phyloP scores from a whole-genome alignment of 2,113 vertebrate genomes.

The Aramus guarauna region DNA sequence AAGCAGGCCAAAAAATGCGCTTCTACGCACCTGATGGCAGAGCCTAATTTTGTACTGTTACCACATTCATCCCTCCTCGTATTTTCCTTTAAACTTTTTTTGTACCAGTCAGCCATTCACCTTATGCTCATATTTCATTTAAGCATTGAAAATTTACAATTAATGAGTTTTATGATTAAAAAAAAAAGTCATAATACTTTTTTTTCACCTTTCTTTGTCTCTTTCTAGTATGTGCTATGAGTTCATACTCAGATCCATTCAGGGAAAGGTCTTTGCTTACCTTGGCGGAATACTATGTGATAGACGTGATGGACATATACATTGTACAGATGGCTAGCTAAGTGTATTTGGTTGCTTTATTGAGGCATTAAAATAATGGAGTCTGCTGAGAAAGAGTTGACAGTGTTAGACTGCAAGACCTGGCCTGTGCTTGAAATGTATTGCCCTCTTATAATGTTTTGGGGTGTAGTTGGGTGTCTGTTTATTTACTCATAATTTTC shows the following conservation, averaged over 20 bases:
- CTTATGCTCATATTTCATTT: background rate
- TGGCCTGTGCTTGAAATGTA: background rate
- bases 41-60: background rate
- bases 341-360: background rate
- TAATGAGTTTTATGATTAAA: background rate
- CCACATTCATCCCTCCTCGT: rapidly evolving
- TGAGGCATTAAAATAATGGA: background rate
- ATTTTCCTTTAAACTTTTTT: background rate
- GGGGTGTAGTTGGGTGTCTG: background rate
- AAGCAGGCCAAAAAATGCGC: background rate
- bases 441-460: background rate
- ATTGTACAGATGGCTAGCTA: background rate
- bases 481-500: background rate
- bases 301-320: background rate
- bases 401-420: background rate
- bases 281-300: background rate
- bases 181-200: background rate
- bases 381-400: background rate
- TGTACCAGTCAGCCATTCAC: background rate
- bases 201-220: background rate
- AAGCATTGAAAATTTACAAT: background rate
- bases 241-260: background rate
- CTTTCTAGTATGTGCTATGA: background rate
- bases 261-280: background rate
- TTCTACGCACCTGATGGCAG: background rate